These are phyloP conservation scores for Musca vetustissima DNA, from an alignment of 1,140 invertebrate genomes.

Conservation along the genomic window DNA sequence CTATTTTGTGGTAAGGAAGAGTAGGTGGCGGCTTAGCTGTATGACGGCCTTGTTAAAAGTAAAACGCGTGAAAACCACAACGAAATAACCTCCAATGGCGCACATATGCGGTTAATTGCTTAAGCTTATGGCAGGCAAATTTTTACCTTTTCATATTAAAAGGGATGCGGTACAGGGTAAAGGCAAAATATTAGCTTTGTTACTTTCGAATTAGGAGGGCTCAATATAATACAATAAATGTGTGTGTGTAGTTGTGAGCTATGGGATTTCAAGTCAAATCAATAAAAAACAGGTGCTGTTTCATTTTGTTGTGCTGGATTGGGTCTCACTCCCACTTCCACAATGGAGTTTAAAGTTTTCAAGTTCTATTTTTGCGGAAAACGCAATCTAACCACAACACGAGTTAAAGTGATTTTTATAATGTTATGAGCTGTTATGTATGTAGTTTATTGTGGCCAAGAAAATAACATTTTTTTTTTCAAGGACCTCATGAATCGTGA, in stretches of 20 bases:
- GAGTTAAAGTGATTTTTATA: conserved; percentile 48
- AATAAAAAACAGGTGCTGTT: conserved; percentile 54
- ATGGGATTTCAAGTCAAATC: conserved; percentile 39
- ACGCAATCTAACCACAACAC: conserved; percentile 30
- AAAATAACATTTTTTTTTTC: no score
- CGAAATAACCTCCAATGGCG: not conserved
- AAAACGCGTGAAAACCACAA: not conserved
- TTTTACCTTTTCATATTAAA: not conserved
- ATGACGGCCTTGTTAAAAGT: no score
- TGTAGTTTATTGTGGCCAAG: no score
- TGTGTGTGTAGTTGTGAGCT: not conserved
- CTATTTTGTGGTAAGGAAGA: no score
- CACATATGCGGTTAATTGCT: conserved; percentile 54
- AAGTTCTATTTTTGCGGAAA: not conserved
- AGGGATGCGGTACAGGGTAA: not conserved
- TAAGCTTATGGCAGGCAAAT: not conserved
- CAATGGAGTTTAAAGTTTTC: no score
- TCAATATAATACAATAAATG: no score
- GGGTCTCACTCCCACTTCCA: no score
- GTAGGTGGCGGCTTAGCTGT: no score
- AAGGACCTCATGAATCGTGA: no score
- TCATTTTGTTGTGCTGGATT: not conserved
- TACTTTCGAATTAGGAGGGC: no score
- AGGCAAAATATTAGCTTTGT: no score
- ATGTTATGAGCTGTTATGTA: not conserved